Evolutionary conservation across 2,888 invertebrate species (phyloP).

Genomic region (Plusia festucae): DNA sequence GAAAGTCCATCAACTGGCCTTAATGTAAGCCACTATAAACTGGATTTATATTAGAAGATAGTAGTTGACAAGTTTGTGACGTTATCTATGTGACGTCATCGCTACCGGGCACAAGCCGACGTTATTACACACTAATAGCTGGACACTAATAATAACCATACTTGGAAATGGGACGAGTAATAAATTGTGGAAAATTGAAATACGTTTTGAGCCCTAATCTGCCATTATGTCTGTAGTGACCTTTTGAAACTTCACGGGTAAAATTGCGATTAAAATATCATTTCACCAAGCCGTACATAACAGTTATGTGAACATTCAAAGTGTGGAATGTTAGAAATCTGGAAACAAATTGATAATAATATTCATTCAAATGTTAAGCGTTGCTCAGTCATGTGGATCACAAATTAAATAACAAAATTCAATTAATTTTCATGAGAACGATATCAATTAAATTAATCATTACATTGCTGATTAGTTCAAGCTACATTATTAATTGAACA

Average conservation of each 20-base stretch:
- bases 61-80: conserved; percentile 18
- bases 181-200: background rate
- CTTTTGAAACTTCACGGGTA: background rate
- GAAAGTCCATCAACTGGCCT: conserved; percentile 17
- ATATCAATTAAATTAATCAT: too few species aligned
- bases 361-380: too few species aligned
- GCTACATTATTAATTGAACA: too few species aligned
- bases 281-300: too few species aligned
- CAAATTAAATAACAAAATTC: too few species aligned
- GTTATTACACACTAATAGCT: background rate
- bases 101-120: background rate
- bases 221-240: background rate
- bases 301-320: too few species aligned
- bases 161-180: background rate
- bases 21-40: conserved; percentile 32
- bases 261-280: background rate
- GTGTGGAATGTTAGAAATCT: too few species aligned
- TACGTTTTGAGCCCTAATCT: background rate
- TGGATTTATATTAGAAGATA: conserved; percentile 34
- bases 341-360: too few species aligned
- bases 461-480: too few species aligned
- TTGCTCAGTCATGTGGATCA: too few species aligned
- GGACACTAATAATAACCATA: background rate
- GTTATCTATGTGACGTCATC: conserved; percentile 26
- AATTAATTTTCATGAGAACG: too few species aligned